Evolutionary conservation across 2,888 invertebrate species (phyloP).

Genomic region (Margaritifera margaritifera): DNA sequence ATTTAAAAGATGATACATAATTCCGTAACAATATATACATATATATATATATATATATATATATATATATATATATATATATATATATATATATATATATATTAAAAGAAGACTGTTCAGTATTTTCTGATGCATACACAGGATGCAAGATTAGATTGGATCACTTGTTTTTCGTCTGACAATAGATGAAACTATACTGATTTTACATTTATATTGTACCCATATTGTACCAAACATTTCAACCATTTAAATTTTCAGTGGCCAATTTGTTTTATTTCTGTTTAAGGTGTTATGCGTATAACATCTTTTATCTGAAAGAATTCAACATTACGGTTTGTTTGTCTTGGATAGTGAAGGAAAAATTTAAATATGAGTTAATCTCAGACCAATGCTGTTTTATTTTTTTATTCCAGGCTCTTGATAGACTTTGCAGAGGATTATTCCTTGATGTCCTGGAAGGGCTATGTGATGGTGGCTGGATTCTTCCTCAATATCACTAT

Average conservation of each 20-base stretch:
- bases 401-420: slow-evolving; percentile 50
- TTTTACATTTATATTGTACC: neutral
- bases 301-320: too few species aligned
- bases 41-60: too few species aligned
- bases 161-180: too few species aligned
- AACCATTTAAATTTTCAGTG: neutral
- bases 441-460: slow-evolving; percentile 83
- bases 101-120: too few species aligned
- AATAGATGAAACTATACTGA: neutral
- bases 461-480: slow-evolving; percentile 80
- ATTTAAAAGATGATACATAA: too few species aligned
- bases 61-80: slow-evolving; percentile 2
- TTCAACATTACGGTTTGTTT: neutral
- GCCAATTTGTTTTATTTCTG: too few species aligned
- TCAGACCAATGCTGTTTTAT: neutral
- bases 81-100: neutral
- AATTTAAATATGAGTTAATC: neutral
- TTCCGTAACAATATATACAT: too few species aligned
- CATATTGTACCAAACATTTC: neutral
- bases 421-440: slow-evolving; percentile 55
- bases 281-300: too few species aligned
- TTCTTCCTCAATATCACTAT: slow-evolving; percentile 81
- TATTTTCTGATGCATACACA: too few species aligned
- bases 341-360: neutral
- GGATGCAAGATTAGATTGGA: too few species aligned